Evolutionary conservation across 2,888 invertebrate species (phyloP).

Genomic region (Aleiodes leptofemur): DNA sequence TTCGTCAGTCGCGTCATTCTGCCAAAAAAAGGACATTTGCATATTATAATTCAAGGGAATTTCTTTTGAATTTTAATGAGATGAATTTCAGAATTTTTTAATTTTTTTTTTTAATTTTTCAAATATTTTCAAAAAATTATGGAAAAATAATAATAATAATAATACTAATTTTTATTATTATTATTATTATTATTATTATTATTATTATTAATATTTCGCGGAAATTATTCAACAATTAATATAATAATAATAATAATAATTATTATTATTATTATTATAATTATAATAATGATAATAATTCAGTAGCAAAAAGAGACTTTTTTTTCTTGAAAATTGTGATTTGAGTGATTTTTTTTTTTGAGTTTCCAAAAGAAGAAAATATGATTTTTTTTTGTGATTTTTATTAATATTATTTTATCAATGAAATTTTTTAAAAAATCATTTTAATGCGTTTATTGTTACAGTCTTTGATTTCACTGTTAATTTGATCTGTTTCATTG

Average conservation of each 20-base stretch:
- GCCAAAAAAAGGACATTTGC: conserved; percentile 34
- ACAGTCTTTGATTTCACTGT: not conserved
- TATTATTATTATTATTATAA: too few relatives aligned
- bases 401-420: not conserved
- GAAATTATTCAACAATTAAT: too few relatives aligned
- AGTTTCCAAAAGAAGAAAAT: too few relatives aligned
- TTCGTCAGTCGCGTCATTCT: conserved; percentile 41
- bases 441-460: conserved; percentile 16
- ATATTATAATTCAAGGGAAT: conserved; percentile 32
- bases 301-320: too few relatives aligned
- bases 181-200: too few relatives aligned
- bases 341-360: too few relatives aligned
- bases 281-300: too few relatives aligned
- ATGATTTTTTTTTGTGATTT: too few relatives aligned
- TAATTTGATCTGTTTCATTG: conserved; percentile 4
- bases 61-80: not conserved
- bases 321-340: too few relatives aligned
- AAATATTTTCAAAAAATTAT: not conserved
- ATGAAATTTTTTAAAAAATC: not conserved
- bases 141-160: not conserved
- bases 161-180: too few relatives aligned
- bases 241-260: too few relatives aligned
- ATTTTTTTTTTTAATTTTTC: not conserved
- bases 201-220: too few relatives aligned
- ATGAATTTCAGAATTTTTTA: not conserved